Percentiles rank a stretch among this genome's conserved stretches.
Conservation (phyloP, 2,888 invertebrate genomes). For the Latheticus oryzae region DNA sequence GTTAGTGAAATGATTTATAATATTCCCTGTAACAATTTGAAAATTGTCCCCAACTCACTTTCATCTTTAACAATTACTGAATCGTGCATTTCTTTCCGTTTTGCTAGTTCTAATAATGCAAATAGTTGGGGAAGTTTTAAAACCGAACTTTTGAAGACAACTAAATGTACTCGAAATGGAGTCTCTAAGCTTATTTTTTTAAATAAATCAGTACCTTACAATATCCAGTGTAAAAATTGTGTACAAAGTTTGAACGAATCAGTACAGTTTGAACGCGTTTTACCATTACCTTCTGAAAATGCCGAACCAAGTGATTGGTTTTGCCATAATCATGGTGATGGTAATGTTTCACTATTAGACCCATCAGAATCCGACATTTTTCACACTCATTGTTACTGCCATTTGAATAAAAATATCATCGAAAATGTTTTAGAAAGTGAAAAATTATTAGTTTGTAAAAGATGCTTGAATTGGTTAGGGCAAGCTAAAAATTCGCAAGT, state of each 20-base stretch:
- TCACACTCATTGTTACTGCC: slow-evolving; percentile 70
- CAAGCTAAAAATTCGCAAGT: slow-evolving; percentile 63
- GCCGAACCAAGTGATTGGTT: slow-evolving; percentile 75
- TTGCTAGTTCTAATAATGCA: slow-evolving; percentile 53
- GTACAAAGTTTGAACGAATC: slow-evolving; percentile 51
- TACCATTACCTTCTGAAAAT: slow-evolving; percentile 73
- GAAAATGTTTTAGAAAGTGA: slow-evolving; percentile 66
- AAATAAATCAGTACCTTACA: slow-evolving; percentile 65
- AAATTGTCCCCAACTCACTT: slow-evolving; percentile 56
- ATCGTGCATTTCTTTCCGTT: slow-evolving; percentile 59
- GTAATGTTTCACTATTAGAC: slow-evolving; percentile 56
- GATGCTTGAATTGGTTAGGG: slow-evolving; percentile 72
- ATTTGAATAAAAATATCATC: slow-evolving; percentile 59
- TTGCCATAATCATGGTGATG: slow-evolving; percentile 68
- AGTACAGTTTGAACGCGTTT: slow-evolving; percentile 69
- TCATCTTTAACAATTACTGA: slow-evolving; percentile 55
- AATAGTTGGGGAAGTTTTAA: slow-evolving; percentile 56
- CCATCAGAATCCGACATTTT: slow-evolving; percentile 70
- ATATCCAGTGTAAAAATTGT: slow-evolving; percentile 66
- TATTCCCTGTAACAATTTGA: slow-evolving; percentile 49
- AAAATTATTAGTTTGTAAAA: slow-evolving; percentile 69
- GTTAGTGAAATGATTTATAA: slow-evolving; percentile 41
- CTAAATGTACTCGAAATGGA: slow-evolving; percentile 3
- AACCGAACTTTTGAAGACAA: slow-evolving; percentile 54
- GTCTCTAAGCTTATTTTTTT: slow-evolving; percentile 7